These are phyloP conservation scores for Nephrotoma appendiculata DNA, from an alignment of 2,888 invertebrate species.

Conservation along the genomic window DNA sequence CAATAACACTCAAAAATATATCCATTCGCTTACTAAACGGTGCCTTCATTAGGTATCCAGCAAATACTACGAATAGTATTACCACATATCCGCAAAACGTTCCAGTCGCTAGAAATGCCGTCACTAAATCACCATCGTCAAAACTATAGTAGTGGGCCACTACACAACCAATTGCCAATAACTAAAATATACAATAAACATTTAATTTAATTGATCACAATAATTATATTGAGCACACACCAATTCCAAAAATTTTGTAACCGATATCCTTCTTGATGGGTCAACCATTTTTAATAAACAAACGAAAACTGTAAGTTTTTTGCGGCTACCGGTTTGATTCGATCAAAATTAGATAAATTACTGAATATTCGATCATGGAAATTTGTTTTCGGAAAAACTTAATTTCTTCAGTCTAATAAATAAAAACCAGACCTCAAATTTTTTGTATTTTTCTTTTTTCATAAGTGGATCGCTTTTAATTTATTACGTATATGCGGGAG, in stretches of 20 bases:
- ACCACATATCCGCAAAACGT: conserved; percentile 62
- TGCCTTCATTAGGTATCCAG: conserved; percentile 56
- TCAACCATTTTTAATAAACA: background rate
- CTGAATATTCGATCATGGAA: background rate
- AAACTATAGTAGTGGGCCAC: conserved; percentile 59
- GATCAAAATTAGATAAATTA: background rate
- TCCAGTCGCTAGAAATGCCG: conserved; percentile 50
- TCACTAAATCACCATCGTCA: conserved; percentile 35
- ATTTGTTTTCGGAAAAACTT: background rate
- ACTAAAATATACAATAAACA: conserved; percentile 28
- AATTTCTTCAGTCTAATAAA: background rate
- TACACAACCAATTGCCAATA: conserved; percentile 50
- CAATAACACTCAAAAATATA: conserved; percentile 61
- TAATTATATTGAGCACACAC: conserved; percentile 14
- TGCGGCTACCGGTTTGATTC: background rate
- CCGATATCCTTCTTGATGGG: conserved; percentile 20
- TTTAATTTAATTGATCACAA: background rate
- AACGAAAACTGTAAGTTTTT: background rate
- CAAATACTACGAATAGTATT: conserved; percentile 55
- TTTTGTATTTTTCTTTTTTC: background rate
- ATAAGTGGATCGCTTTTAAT: background rate
- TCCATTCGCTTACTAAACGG: conserved; percentile 61
- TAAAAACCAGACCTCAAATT: background rate
- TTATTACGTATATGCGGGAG: background rate
- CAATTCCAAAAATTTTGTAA: conserved; percentile 31